Conservation (phyloP, 2,113 vertebrate genomes). For the Vireo altiloquus region DNA sequence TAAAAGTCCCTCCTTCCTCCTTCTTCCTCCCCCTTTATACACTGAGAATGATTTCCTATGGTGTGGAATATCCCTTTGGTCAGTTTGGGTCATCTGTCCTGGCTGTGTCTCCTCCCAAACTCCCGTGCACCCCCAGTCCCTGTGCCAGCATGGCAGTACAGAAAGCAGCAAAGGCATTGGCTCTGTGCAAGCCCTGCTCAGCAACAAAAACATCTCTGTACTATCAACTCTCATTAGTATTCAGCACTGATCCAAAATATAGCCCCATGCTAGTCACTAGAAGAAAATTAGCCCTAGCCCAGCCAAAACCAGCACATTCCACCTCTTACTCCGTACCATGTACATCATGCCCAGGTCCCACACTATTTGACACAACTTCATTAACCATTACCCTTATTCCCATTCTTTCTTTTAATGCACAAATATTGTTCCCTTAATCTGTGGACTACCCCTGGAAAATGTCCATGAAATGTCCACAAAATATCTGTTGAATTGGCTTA, state of each 20-base stretch:
- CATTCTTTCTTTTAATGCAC: not conserved
- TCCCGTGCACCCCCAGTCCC: no score
- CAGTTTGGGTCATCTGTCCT: no score
- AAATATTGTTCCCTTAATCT: not conserved
- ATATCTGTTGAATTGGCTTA: not conserved
- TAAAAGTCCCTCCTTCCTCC: no score
- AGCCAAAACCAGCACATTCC: not conserved
- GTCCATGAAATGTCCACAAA: not conserved
- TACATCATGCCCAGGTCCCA: not conserved
- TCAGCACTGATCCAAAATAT: not conserved
- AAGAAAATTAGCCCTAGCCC: not conserved
- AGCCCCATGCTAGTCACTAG: not conserved
- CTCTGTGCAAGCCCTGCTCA: not conserved
- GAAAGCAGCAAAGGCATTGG: not conserved
- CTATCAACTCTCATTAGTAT: not conserved
- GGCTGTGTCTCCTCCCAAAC: no score
- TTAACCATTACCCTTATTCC: not conserved
- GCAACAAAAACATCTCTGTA: not conserved
- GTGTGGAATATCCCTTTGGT: no score
- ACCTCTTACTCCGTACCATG: no score
- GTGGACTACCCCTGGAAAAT: not conserved
- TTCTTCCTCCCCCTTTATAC: no score
- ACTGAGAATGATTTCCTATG: no score
- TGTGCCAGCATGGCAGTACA: fast-evolving
- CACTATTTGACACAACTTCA: not conserved